phyloP scores from a whole-genome alignment of 2,113 vertebrate genomes.

The Penelope pileata region DNA sequence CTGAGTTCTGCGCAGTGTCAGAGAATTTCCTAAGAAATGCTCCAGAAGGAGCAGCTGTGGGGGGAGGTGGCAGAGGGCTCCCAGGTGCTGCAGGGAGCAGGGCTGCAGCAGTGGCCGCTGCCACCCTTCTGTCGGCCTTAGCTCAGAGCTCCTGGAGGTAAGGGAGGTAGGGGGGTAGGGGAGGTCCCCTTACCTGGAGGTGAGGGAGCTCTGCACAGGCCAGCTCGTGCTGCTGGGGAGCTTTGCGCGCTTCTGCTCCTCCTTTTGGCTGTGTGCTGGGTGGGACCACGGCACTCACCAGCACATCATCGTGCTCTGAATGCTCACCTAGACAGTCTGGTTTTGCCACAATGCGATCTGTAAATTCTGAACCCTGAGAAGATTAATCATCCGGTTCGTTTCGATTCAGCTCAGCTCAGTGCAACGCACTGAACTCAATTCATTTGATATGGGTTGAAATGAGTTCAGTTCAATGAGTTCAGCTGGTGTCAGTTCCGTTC shows the following conservation, averaged over 20 bases:
- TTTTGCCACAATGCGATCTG: background rate
- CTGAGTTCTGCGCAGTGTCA: background rate
- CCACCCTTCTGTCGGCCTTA: background rate
- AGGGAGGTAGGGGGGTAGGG: too few species aligned
- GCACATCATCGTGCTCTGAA: background rate
- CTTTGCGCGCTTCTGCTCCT: background rate
- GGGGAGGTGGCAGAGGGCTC: background rate
- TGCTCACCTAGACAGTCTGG: accelerated
- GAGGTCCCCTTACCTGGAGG: too few species aligned
- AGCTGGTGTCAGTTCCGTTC: too few species aligned
- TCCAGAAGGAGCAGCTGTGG: background rate
- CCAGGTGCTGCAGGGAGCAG: too few species aligned
- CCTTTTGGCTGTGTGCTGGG: accelerated
- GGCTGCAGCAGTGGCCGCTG: background rate
- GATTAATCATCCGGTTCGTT: background rate
- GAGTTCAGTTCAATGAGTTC: too few species aligned
- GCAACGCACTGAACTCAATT: too few species aligned
- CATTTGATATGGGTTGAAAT: too few species aligned
- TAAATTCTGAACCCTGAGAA: background rate
- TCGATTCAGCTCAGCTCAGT: too few species aligned
- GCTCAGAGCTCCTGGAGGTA: background rate
- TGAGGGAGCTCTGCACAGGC: background rate
- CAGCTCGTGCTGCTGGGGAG: background rate
- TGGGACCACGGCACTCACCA: accelerated
- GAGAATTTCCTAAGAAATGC: background rate